Conservation (phyloP, 2,113 vertebrate genomes). For the Vulpes ferrilata region DNA sequence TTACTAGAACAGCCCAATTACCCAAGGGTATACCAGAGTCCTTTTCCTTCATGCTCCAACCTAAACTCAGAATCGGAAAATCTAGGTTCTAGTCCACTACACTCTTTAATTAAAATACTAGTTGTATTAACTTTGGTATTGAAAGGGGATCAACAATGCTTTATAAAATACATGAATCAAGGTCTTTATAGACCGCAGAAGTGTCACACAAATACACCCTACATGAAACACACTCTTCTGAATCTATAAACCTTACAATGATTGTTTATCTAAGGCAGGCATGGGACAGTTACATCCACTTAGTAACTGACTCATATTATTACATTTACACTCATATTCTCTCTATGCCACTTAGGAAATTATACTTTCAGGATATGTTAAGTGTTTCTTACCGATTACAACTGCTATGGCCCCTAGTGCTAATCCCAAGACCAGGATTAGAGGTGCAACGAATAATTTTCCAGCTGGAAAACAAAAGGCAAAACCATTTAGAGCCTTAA, state of each 20-base stretch:
- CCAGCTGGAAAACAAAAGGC: constrained; percentile 90
- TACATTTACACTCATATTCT: not conserved
- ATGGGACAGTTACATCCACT: not conserved
- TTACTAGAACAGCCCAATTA: not conserved
- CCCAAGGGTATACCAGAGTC: not conserved
- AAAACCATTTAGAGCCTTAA: constrained; percentile 57
- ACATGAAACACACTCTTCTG: not conserved
- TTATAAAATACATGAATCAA: not conserved
- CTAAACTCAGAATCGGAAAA: not conserved
- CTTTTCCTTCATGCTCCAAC: not conserved
- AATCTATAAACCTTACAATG: not conserved
- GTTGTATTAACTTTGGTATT: not conserved
- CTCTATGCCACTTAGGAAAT: not conserved
- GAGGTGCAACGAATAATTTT: constrained; percentile 95
- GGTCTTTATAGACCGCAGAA: not conserved
- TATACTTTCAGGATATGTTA: not conserved
- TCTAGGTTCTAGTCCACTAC: not conserved
- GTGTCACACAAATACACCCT: not conserved
- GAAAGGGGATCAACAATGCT: not conserved
- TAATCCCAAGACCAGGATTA: constrained; percentile 95
- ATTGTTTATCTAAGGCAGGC: not conserved
- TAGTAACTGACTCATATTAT: not conserved
- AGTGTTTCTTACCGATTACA: constrained; percentile 93
- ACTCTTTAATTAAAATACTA: not conserved
- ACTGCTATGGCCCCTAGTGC: constrained; percentile 95